Evolutionary conservation across 2,113 vertebrate genomes (phyloP).

Genomic region (Gasterosteus aculeatus): DNA sequence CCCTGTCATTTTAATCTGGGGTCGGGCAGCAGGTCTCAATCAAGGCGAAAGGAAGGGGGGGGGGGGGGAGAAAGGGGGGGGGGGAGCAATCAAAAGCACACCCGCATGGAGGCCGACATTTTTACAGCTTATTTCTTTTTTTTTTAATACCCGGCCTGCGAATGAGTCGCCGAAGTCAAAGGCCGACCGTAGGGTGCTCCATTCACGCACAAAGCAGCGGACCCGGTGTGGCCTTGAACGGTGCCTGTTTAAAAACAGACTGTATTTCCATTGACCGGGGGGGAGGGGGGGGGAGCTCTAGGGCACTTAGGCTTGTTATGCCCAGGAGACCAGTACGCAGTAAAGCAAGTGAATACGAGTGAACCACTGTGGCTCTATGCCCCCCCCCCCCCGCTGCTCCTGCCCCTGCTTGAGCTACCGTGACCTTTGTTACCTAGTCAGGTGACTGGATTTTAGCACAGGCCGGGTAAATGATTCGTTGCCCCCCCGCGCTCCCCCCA

Average conservation of each 20-base stretch:
- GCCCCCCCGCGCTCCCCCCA: neutral
- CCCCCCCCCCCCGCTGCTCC: slow-evolving; percentile 14
- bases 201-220: slow-evolving; percentile 62
- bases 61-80: slow-evolving; percentile 6
- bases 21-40: slow-evolving; percentile 39
- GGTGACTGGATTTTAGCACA: slow-evolving; percentile 38
- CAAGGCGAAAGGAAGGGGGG: slow-evolving; percentile 8
- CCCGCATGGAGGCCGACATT: neutral
- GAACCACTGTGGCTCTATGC: slow-evolving; percentile 49
- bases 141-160: slow-evolving; percentile 32
- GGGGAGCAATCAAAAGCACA: slow-evolving; percentile 13
- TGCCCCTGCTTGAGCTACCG: slow-evolving; percentile 3
- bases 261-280: slow-evolving; percentile 66
- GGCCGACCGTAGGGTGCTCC: slow-evolving; percentile 50
- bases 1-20: slow-evolving; percentile 66
- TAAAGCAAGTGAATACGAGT: slow-evolving; percentile 55
- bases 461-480: slow-evolving; percentile 31
- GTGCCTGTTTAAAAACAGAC: slow-evolving; percentile 51
- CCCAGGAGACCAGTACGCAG: slow-evolving; percentile 65
- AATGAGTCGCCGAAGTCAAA: slow-evolving; percentile 31
- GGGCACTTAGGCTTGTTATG: slow-evolving; percentile 68
- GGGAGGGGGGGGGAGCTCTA: too few relatives aligned
- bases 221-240: slow-evolving; percentile 67
- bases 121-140: slow-evolving; percentile 17
- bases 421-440: slow-evolving; percentile 36